Percentiles rank a stretch among this genome's conserved stretches.
phyloP scores from a whole-genome alignment of 2,888 invertebrate genomes.

The Tolmerus cingulatus region DNA sequence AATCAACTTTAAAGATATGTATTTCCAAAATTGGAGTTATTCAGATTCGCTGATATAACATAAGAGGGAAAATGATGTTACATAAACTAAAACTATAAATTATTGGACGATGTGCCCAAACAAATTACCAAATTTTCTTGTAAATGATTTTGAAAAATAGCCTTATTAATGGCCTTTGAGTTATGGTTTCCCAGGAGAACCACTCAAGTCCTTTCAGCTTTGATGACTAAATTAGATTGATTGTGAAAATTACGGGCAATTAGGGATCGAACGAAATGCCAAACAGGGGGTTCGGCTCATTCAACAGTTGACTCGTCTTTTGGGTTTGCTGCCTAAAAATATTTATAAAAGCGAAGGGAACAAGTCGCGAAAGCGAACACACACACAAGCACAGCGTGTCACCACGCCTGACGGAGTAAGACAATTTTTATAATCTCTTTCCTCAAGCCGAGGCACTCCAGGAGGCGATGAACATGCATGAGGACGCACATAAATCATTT shows the following conservation, averaged over 20 bases:
- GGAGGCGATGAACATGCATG: not conserved
- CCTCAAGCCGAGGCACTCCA: not conserved
- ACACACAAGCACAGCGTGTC: not conserved
- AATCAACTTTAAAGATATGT: too few species aligned
- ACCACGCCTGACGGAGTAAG: not conserved
- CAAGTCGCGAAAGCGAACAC: not conserved
- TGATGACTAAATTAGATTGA: not conserved
- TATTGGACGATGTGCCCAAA: not conserved
- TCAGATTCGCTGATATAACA: not conserved
- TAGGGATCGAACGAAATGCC: not conserved
- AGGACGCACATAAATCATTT: not conserved
- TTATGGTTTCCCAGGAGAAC: not conserved
- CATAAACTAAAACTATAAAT: not conserved
- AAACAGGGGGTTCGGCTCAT: not conserved
- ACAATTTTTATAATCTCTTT: not conserved
- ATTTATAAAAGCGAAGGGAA: not conserved
- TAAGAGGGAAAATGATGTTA: not conserved
- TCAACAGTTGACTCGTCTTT: not conserved
- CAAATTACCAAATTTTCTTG: not conserved
- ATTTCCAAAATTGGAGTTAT: too few species aligned
- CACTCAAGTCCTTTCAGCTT: not conserved
- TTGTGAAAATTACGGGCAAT: not conserved
- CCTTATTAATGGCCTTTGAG: not conserved
- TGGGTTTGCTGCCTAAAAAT: not conserved
- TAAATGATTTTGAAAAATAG: not conserved